phyloP scores from a whole-genome alignment of 2,113 vertebrate species.

The Tupaia tana region DNA sequence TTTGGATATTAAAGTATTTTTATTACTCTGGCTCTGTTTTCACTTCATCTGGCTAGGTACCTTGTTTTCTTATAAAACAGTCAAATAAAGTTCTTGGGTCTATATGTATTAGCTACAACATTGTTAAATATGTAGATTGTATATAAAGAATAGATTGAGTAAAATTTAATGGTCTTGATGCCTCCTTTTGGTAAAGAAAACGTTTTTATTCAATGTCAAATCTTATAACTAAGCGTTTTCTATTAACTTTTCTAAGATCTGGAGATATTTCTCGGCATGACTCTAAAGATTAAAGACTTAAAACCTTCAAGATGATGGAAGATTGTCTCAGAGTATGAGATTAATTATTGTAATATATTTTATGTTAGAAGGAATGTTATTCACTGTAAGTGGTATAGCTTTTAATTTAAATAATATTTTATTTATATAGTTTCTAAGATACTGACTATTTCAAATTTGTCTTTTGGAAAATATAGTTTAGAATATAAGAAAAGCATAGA shows the following conservation, averaged over 20 bases:
- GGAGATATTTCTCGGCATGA: neutral
- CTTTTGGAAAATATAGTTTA: neutral
- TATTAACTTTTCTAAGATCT: neutral
- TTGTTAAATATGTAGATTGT: neutral
- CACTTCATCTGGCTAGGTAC: neutral
- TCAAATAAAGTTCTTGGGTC: too few species aligned
- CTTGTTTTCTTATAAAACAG: neutral
- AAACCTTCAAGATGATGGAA: neutral
- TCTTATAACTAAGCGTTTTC: neutral
- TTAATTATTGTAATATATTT: neutral
- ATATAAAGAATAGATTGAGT: neutral
- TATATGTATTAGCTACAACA: too few species aligned
- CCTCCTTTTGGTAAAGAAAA: neutral
- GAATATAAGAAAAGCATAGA: neutral
- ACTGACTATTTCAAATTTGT: neutral
- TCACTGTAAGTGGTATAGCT: neutral
- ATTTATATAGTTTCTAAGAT: neutral
- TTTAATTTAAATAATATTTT: constrained; percentile 24
- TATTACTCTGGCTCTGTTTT: neutral
- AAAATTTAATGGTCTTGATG: neutral
- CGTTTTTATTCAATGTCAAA: neutral
- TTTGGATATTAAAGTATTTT: neutral
- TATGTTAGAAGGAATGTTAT: neutral
- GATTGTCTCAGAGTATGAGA: neutral
- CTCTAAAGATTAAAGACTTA: neutral